Percentiles rank a stretch among this genome's conserved stretches.
These are phyloP conservation scores for Notiomystis cincta DNA, from an alignment of 2,113 vertebrate species.

Conservation along the genomic window DNA sequence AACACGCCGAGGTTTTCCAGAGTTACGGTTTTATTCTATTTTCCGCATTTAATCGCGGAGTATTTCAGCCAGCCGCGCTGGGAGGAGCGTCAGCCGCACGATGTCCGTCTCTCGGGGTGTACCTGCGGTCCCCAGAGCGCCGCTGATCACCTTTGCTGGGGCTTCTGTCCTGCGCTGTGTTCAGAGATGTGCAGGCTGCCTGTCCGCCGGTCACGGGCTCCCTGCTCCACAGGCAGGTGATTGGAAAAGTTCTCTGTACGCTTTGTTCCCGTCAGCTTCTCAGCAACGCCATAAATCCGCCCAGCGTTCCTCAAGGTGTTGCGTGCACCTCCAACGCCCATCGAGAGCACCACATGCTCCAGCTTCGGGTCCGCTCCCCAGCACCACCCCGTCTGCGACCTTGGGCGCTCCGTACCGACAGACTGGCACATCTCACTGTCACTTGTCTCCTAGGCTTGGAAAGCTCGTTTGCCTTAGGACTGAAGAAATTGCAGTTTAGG, in stretches of 20 bases:
- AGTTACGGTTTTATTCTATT: neutral
- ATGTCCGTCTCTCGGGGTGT: no score
- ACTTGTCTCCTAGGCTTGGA: neutral
- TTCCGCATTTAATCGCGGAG: neutral
- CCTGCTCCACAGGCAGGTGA: neutral
- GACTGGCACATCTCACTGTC: neutral
- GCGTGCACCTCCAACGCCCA: neutral
- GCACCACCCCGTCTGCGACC: neutral
- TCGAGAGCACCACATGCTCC: neutral
- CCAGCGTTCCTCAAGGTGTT: neutral
- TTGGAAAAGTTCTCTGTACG: neutral
- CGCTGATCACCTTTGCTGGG: neutral
- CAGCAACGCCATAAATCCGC: accelerated
- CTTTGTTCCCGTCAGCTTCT: neutral
- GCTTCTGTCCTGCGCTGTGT: accelerated
- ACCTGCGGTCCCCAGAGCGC: neutral
- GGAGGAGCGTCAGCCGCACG: neutral
- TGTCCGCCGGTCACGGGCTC: accelerated
- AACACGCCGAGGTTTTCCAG: neutral
- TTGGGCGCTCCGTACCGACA: neutral
- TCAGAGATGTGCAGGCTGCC: accelerated
- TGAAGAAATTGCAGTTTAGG: neutral
- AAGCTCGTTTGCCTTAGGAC: neutral
- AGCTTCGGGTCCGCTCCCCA: neutral
- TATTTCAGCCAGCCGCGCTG: accelerated